phyloP scores from a whole-genome alignment of 2,888 invertebrate species.

The Cryptophagus acutangulus region DNA sequence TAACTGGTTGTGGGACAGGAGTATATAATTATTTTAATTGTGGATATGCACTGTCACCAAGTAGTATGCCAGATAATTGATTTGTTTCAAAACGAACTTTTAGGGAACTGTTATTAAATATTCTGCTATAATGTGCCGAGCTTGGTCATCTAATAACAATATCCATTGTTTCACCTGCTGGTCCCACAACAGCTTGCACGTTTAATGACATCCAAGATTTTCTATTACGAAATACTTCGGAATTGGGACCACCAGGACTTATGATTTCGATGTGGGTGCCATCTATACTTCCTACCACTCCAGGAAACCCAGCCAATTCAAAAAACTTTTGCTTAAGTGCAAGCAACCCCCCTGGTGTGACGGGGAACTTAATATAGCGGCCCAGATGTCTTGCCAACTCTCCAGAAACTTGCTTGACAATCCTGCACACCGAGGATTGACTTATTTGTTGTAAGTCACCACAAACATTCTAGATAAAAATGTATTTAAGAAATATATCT shows the following conservation, averaged over 20 bases:
- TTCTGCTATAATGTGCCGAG: slow-evolving; percentile 17
- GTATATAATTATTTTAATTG: too few species aligned
- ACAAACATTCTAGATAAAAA: too few species aligned
- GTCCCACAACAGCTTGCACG: slow-evolving; percentile 16
- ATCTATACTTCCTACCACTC: slow-evolving; percentile 18
- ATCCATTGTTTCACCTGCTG: slow-evolving; percentile 16
- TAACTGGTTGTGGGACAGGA: too few species aligned
- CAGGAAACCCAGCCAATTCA: slow-evolving; percentile 15
- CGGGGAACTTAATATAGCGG: too few species aligned
- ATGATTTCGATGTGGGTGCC: slow-evolving; percentile 18
- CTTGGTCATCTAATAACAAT: slow-evolving; percentile 18
- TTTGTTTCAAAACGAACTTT: slow-evolving; percentile 14
- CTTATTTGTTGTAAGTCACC: too few species aligned
- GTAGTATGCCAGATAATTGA: slow-evolving; percentile 12
- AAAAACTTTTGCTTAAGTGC: too few species aligned
- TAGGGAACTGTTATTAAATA: slow-evolving; percentile 16
- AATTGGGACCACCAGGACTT: slow-evolving; percentile 18
- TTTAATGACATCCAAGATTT: slow-evolving; percentile 17
- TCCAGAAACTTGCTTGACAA: too few species aligned
- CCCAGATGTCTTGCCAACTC: too few species aligned
- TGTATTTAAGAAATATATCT: too few species aligned
- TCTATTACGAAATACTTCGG: slow-evolving; percentile 19
- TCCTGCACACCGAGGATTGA: too few species aligned
- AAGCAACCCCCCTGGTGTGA: too few species aligned
- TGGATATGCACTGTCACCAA: slow-evolving; percentile 26